These are phyloP conservation scores for Helobdella robusta DNA, from an alignment of 2,888 invertebrate genomes.

Conservation along the genomic window DNA sequence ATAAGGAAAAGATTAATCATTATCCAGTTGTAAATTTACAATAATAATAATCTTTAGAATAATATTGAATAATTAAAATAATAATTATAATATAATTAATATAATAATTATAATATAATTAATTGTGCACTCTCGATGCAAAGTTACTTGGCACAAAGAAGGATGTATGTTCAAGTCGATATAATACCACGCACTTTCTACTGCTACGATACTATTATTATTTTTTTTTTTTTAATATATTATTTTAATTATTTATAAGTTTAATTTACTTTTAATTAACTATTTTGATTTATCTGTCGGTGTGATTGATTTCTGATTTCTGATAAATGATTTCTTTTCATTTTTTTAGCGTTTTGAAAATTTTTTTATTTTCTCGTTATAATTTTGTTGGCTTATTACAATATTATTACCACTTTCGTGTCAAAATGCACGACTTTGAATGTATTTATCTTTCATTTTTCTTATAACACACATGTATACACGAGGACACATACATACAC, in stretches of 20 bases:
- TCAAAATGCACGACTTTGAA: too few relatives aligned
- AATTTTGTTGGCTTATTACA: too few relatives aligned
- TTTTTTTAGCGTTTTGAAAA: neutral
- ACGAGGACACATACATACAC: conserved; percentile 5
- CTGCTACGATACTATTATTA: neutral
- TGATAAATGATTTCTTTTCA: neutral
- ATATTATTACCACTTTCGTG: neutral
- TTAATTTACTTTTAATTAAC: neutral
- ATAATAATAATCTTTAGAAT: too few relatives aligned
- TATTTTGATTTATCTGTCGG: too few relatives aligned
- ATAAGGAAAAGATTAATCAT: too few relatives aligned
- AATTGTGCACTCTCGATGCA: neutral
- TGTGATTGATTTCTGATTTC: too few relatives aligned
- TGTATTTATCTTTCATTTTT: neutral
- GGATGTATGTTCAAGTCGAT: conserved; percentile 34
- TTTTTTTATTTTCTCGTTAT: neutral
- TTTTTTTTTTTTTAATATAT: neutral
- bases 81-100: too few relatives aligned
- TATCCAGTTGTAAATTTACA: too few relatives aligned
- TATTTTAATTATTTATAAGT: neutral
- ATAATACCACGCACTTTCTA: neutral
- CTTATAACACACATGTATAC: neutral
- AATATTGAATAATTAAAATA: too few relatives aligned
- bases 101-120: too few relatives aligned
- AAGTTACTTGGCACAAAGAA: conserved; percentile 36